Base-by-base conservation (phyloP, 2,113 vertebrate species). In the Hemicordylus capensis region DNA sequence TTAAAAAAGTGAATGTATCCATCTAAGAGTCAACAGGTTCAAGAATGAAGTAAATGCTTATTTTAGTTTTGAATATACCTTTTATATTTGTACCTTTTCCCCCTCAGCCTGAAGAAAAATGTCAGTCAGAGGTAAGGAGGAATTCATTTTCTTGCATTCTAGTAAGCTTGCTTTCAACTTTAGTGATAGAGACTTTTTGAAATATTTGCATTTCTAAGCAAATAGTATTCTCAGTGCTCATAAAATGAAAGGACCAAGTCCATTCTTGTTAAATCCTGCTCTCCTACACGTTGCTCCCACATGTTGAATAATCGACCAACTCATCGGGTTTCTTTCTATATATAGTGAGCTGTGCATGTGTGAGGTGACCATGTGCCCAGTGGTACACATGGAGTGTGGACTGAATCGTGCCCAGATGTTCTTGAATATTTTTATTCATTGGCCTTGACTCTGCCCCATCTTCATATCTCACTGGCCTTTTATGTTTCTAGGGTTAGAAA, bases 81-180 rank as follows among this genome's bases (percentile, higher is more conserved):
- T 17, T 70, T 7, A 2, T 20, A 48, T 51, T 6, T 14, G 17
- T 46, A 31, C 48, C 14, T 88, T 81, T 84, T 92, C 80, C 93
- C 88, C 95, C 88, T 12, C 90, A 99, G 99, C 98, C 98, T 4
- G 99, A 99, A 95, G 99, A 99, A 95, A 99, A 99, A 84, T 99
- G 98, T 78, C 98, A 99, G 89, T 99, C 98, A 46, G 99, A 99
- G 98, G 99, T 99, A 96, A 97, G 97, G 61, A 74, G 39, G 14
- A 14, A 2, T 69, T 61, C 11, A 0, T 19, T 37, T 84, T 74
- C 88, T 75, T 28, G 80, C 80, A 54, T 58, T 31, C 56, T 59
- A n/a, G 28, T 59, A 39, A 22, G 7, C 28, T 20, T 22, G 34
- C 17, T 58, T 28, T 12, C 19, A 1, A 24, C 19, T 67, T 67